A percentile compares a stretch with the other conserved stretches of the same genome.
phyloP scores from a whole-genome alignment of 2,113 vertebrate species.

The Trematomus loennbergii region DNA sequence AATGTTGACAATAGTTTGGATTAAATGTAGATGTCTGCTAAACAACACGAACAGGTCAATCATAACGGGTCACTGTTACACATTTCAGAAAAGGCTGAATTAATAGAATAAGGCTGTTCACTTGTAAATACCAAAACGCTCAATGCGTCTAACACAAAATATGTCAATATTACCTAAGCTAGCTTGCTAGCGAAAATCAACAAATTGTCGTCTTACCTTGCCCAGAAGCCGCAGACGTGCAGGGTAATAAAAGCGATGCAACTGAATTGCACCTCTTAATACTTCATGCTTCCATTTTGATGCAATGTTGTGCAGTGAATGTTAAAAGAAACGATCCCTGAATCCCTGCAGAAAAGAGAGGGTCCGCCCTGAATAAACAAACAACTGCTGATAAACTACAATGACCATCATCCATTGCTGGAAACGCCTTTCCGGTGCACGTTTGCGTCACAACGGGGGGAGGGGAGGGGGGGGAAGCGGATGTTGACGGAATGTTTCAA shows the following conservation, averaged over 20 bases:
- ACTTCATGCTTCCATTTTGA: constrained; percentile 47
- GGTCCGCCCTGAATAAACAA: constrained; percentile 52
- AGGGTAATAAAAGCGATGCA: constrained; percentile 15
- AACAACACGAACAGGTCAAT: constrained; percentile 46
- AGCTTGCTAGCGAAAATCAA: neutral
- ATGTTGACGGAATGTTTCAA: constrained; percentile 33
- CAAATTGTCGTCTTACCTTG: constrained; percentile 48
- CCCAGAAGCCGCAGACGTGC: constrained; percentile 3
- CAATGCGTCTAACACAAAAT: neutral
- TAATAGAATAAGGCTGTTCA: accelerated
- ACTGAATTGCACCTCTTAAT: neutral
- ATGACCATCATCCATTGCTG: constrained; percentile 59
- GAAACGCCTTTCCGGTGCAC: neutral
- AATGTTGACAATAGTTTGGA: neutral
- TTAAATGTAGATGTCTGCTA: neutral
- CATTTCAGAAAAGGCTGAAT: neutral
- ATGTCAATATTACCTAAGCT: constrained; percentile 10
- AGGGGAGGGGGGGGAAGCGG: neutral
- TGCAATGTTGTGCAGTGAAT: accelerated
- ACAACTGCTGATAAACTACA: constrained; percentile 29
- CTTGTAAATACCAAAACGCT: neutral
- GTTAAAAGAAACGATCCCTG: neutral
- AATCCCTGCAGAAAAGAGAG: neutral
- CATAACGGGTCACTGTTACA: neutral
- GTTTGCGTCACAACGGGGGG: neutral